Evolutionary conservation across 2,888 invertebrate genomes (phyloP), one percentile per base, ranked within the genome.

Genomic region (Tachina fera): DNA sequence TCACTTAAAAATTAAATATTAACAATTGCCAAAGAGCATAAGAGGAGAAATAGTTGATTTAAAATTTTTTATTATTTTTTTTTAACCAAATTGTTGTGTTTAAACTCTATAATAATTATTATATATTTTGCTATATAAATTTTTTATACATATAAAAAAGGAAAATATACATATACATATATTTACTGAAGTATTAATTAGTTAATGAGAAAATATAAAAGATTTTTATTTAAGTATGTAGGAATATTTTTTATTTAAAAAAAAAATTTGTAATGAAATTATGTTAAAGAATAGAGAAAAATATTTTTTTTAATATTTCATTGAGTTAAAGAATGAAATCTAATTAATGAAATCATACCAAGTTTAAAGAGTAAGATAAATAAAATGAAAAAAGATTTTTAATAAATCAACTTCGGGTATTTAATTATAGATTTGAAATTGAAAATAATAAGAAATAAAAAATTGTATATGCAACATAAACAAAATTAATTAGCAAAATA

Each of bases 401-500:
- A 51, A 51, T 2, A 72, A 77, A 68, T 65, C 75, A 76, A 75
- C 72, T 84, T 31, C 53, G n/a, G n/a, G 10, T 51, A 74, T 79
- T 83, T 68, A 82, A 75, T 78, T 51, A 61, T 13, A 61, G 70
- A 49, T 49, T 56, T 22, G 16, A 65, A 65, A 70, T 63, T 49
- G 6, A 65, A 71, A 68, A 75, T 60, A 56, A 74, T 31, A 61
- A 56, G 67, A 16, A 72, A 70, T 39, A 56, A 47, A 77, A n/a
- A 75, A 11, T 63, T 39, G 60, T 65, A 67, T 80, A 83, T 83
- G 81, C 84, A 85, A 88, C 83, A 85, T 74, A 80, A 83, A 60
- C 58, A 68, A 51, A 79, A 71, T 76, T 81, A 83, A 86, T 84
- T 81, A 86, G 88, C 83, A 84, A 85, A 77, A 31, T 77, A 63